Base-by-base conservation (phyloP, 2,797 vertebrate species). In the Xenops minutus region DNA sequence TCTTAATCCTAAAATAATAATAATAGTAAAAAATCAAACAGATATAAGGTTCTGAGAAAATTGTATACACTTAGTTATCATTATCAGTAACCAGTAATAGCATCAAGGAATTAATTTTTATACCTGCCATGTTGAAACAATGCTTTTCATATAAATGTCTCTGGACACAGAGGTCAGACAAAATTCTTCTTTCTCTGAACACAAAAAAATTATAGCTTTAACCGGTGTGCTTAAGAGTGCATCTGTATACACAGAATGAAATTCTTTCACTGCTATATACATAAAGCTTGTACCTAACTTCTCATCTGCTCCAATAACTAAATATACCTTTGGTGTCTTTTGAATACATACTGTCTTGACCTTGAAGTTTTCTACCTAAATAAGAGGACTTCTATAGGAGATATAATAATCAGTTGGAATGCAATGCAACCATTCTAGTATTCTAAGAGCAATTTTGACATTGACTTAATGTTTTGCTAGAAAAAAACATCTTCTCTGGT, bases 1-100 rank as follows among this genome's bases (percentile, higher is more conserved):
- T 64, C 51, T 48, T 85, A 85, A 87, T 67, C 10, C 6, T 73
- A 80, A 92, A 92, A 63, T 68, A 81, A 59, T 71, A 82, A 66
- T 48, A 89, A 7, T 19, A n/a, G n/a, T n/a, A 49, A 82, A 82
- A 81, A 55, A 41, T 22, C 29, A 75, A 83, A 72, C 4, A 12
- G 9, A 48, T 85, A 36, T 21, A 93, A 91, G 89, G 15, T 23
- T 52, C 26, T 77, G 36, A 82, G 14, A 92, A 66, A 87, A 61
- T 22, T 36, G 4, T 77, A 13, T 56, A 26, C 10, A 23, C 23
- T 76, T 43, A 73, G 26, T 69, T 87, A 56, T 22, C 34, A 76
- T 46, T 71, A 49, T 52, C 67, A 91, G 74, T n/a, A 92, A 36
- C 7, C 7, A 78, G 20, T 23, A 37, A 30, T 41, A 44, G 0